A percentile compares a stretch with the other conserved stretches of the same genome.
phyloP scores from a whole-genome alignment of 2,888 invertebrate genomes.

The Xylota sylvarum region DNA sequence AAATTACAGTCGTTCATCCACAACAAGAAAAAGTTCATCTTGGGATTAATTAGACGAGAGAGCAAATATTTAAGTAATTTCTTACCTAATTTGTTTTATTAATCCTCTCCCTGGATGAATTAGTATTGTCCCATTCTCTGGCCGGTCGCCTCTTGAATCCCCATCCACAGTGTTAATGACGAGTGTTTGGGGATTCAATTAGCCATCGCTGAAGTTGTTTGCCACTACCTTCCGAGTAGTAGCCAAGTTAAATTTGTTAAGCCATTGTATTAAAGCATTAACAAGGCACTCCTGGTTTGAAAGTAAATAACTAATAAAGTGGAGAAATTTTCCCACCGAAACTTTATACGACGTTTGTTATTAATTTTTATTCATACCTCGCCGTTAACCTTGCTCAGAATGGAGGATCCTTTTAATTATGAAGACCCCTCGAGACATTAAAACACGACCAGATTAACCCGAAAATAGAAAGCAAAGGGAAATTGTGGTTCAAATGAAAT shows the following conservation, averaged over 20 bases:
- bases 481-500: slow-evolving; percentile 32
- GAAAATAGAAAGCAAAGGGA: slow-evolving; percentile 5
- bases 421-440: slow-evolving; percentile 19
- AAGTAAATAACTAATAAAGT: not conserved
- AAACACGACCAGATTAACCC: slow-evolving; percentile 23
- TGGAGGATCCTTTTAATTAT: slow-evolving; percentile 22
- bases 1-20: not conserved
- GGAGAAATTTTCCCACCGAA: not conserved
- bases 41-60: slow-evolving; percentile 33
- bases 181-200: slow-evolving; percentile 43
- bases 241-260: slow-evolving; percentile 10
- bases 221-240: slow-evolving; percentile 6
- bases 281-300: not conserved
- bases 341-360: slow-evolving; percentile 23
- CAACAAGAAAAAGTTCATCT: slow-evolving; percentile 30
- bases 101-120: slow-evolving; percentile 13
- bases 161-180: slow-evolving; percentile 21
- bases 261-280: slow-evolving; percentile 24
- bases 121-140: not conserved
- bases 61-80: slow-evolving; percentile 43
- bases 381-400: not conserved
- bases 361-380: slow-evolving; percentile 36
- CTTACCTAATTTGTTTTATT: slow-evolving; percentile 33
- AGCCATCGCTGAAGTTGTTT: slow-evolving; percentile 28
- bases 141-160: not conserved